Evolutionary conservation across 2,113 vertebrate genomes (phyloP).

Genomic region (Pachyramphus minor): DNA sequence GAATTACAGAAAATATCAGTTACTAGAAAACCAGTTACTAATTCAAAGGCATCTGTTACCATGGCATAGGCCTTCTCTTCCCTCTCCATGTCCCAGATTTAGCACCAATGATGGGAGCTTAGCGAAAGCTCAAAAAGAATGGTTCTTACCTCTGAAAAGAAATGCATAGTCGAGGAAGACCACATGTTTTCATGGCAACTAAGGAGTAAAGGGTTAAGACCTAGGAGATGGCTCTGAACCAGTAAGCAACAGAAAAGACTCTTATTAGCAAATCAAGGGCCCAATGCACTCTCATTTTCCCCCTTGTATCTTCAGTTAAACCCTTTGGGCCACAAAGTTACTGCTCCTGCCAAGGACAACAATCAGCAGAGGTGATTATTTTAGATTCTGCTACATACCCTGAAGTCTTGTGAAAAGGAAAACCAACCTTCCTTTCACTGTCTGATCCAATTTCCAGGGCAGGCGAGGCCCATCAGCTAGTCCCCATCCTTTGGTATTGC

Average conservation of each 20-base stretch:
- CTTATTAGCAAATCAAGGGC: constrained; percentile 48
- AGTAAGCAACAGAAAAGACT: constrained; percentile 33
- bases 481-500: not conserved
- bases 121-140: not conserved
- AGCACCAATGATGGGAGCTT: constrained; percentile 11
- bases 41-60: constrained; percentile 62
- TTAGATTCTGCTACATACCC: constrained; percentile 7
- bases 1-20: constrained; percentile 48
- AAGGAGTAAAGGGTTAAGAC: constrained; percentile 52
- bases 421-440: not conserved
- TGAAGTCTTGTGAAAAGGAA: not conserved
- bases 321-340: constrained; percentile 44
- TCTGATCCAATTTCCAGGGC: not conserved
- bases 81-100: constrained; percentile 48
- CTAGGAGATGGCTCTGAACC: constrained; percentile 45
- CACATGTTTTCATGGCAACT: constrained; percentile 46
- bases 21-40: constrained; percentile 48
- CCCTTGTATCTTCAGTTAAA: constrained; percentile 9
- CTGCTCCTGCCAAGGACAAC: constrained; percentile 27
- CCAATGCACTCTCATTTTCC: constrained; percentile 21
- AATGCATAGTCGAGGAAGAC: constrained; percentile 31
- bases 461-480: not conserved
- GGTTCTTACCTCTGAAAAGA: not conserved
- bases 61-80: constrained; percentile 42
- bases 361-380: constrained; percentile 23